Percentiles rank a stretch among this genome's conserved stretches.
Conservation (phyloP, 1,140 invertebrate species). For the Drosophila guanche region DNA sequence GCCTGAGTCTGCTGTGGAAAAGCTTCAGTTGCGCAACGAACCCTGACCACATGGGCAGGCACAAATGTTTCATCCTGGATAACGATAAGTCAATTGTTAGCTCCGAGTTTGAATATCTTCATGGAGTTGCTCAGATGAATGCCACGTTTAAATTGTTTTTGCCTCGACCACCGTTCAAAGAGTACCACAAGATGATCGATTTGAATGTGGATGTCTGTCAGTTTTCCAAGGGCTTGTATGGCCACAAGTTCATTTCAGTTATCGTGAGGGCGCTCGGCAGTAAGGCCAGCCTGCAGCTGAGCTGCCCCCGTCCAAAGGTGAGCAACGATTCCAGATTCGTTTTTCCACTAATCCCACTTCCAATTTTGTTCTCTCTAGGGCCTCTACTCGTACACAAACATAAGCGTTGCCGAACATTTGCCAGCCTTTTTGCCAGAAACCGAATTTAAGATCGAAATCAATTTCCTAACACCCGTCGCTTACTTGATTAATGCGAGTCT, state of each 20-base stretch:
- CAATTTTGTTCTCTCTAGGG: constrained; percentile 24
- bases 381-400: constrained; percentile 33
- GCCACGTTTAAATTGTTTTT: constrained; percentile 38
- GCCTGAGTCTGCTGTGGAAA: constrained; percentile 33
- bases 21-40: constrained; percentile 27
- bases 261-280: constrained; percentile 25
- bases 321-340: no score
- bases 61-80: constrained; percentile 41
- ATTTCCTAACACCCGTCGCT: constrained; percentile 12
- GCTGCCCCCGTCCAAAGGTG: constrained; percentile 49
- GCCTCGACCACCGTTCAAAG: background rate
- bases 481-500: constrained; percentile 17
- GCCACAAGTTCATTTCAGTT: constrained; percentile 28
- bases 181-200: constrained; percentile 37
- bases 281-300: constrained; percentile 12
- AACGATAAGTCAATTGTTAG: constrained; percentile 22
- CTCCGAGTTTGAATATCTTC: constrained; percentile 15
- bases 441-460: constrained; percentile 48
- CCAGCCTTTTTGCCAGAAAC: constrained; percentile 42
- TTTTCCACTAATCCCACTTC: no score
- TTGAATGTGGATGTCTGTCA: constrained; percentile 45
- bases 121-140: constrained; percentile 17
- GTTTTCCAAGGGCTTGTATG: constrained; percentile 17
- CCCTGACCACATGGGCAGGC: constrained; percentile 1
- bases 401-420: constrained; percentile 39